Evolutionary conservation across 2,113 vertebrate species (phyloP).

Genomic region (Oxyura jamaicensis): DNA sequence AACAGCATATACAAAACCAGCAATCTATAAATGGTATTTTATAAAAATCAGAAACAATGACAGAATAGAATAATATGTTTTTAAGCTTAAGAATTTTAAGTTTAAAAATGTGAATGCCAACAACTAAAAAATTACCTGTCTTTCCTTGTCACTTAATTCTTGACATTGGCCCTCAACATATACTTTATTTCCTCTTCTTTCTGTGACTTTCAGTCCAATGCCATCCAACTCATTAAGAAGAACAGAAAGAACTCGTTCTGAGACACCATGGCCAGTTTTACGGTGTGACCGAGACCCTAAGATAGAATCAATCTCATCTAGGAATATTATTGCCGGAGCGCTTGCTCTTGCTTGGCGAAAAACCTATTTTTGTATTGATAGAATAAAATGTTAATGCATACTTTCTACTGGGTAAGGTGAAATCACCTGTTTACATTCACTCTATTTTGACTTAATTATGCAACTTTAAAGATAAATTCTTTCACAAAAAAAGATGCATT

Average conservation of each 20-base stretch:
- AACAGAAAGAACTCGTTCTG: conserved; percentile 89
- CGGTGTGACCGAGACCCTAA: conserved; percentile 83
- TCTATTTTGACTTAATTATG: background rate
- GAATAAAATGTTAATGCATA: background rate
- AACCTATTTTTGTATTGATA: conserved; percentile 75
- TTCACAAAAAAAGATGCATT: background rate
- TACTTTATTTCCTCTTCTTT: conserved; percentile 83
- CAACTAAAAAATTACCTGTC: conserved; percentile 69
- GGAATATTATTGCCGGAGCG: conserved; percentile 91
- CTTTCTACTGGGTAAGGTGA: background rate
- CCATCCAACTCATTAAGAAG: conserved; percentile 96
- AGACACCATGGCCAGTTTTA: conserved; percentile 74
- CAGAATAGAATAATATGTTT: background rate
- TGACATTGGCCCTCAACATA: conserved; percentile 72
- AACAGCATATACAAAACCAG: background rate
- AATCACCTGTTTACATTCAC: background rate
- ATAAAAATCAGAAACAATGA: background rate
- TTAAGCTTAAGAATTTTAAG: background rate
- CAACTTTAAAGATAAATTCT: background rate
- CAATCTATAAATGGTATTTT: background rate
- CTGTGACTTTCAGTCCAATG: conserved; percentile 85
- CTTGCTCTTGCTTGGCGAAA: conserved; percentile 92
- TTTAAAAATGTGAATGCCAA: background rate
- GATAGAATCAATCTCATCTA: conserved; percentile 95
- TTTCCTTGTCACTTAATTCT: conserved; percentile 55